Percentiles rank a stretch among this genome's conserved stretches.
These are phyloP conservation scores for Pissodes strobi DNA, from an alignment of 1,140 invertebrate genomes.

Conservation along the genomic window DNA sequence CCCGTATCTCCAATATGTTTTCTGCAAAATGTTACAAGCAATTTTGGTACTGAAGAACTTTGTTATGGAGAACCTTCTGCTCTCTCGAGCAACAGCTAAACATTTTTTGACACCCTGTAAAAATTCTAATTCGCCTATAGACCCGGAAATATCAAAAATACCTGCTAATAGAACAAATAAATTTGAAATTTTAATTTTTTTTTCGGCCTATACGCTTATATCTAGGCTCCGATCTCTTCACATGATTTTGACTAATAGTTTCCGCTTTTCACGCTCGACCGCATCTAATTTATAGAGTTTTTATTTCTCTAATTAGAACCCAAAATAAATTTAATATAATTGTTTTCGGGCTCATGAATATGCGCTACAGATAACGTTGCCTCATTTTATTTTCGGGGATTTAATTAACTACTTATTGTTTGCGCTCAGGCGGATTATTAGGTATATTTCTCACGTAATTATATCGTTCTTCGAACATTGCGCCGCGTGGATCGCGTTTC, in stretches of 20 bases:
- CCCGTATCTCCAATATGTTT: no score
- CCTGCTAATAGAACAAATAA: conserved; percentile 10
- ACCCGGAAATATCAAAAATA: conserved; percentile 9
- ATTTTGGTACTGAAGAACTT: no score
- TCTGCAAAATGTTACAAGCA: no score
- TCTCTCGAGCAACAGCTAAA: no score
- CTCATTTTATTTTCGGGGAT: conserved; percentile 23
- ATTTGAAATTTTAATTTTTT: conserved; percentile 20
- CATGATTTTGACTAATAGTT: no score
- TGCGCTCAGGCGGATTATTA: conserved; percentile 24
- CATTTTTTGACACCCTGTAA: no score
- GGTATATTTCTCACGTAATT: conserved; percentile 32
- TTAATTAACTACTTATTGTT: conserved; percentile 31
- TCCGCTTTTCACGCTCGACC: conserved; percentile 36
- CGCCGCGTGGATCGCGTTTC: no score
- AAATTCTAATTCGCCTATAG: no score
- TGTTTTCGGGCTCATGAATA: conserved; percentile 34
- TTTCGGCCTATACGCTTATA: not conserved
- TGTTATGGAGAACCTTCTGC: no score
- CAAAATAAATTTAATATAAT: conserved; percentile 34
- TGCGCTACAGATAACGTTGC: conserved; percentile 14
- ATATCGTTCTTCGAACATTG: conserved; percentile 22
- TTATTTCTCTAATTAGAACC: conserved; percentile 35
- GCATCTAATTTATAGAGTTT: conserved; percentile 31
- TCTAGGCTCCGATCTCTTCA: conserved; percentile 9